Percentiles rank a stretch among this genome's conserved stretches.
Evolutionary conservation across 2,888 invertebrate species (phyloP).

Genomic region (Lepeophtheirus nordmannii): DNA sequence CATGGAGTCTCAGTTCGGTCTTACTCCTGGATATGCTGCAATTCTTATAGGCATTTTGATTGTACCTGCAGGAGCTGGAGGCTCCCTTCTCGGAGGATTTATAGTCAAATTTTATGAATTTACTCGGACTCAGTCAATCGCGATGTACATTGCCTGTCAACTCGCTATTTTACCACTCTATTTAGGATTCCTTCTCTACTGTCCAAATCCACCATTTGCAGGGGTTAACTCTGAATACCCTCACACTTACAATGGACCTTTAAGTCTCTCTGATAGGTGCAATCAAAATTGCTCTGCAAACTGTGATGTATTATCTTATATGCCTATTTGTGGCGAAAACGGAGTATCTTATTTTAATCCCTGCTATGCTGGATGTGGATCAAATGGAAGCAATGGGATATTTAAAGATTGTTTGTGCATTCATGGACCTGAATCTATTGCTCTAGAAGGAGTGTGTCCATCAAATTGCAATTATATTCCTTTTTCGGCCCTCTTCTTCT

Average conservation of each 20-base stretch:
- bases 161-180: slow-evolving; percentile 48
- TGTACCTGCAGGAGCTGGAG: slow-evolving; percentile 70
- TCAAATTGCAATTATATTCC: slow-evolving; percentile 41
- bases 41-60: slow-evolving; percentile 53
- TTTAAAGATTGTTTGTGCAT: slow-evolving; percentile 4
- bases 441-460: slow-evolving; percentile 3
- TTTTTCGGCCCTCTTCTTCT: slow-evolving; percentile 49
- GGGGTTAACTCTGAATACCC: slow-evolving; percentile 46
- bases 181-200: slow-evolving; percentile 51
- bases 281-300: slow-evolving; percentile 46
- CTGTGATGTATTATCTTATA: slow-evolving; percentile 49
- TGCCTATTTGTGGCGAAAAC: slow-evolving; percentile 83
- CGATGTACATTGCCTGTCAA: slow-evolving; percentile 51
- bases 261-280: slow-evolving; percentile 36
- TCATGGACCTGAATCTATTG: neutral
- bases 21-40: slow-evolving; percentile 57
- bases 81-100: slow-evolving; percentile 67
- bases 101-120: slow-evolving; percentile 59
- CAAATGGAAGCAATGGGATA: neutral
- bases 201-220: slow-evolving; percentile 55
- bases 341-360: slow-evolving; percentile 87
- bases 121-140: slow-evolving; percentile 54
- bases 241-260: neutral
- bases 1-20: slow-evolving; percentile 64
- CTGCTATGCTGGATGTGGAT: slow-evolving; percentile 81